Evolutionary conservation across 1,140 invertebrate genomes (phyloP).

Genomic region (Gryllus bimaculatus): DNA sequence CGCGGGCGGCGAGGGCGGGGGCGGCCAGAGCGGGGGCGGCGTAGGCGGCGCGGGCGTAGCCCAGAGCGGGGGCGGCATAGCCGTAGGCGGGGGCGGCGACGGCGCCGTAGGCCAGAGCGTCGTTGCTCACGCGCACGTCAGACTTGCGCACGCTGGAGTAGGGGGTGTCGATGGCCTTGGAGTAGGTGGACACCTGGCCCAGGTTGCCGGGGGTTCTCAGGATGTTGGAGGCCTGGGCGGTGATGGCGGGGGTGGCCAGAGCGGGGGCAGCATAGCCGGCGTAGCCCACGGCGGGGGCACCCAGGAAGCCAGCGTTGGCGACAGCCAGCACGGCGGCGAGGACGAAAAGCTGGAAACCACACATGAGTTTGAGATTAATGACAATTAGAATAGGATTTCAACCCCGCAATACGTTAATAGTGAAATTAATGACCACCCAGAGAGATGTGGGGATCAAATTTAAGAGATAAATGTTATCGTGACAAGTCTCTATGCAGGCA

Average conservation of each 20-base stretch:
- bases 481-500: no score
- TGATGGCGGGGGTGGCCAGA: constrained; percentile 22
- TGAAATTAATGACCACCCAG: no score
- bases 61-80: constrained; percentile 27
- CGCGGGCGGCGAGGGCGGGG: constrained; percentile 20
- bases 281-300: constrained; percentile 20
- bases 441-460: no score
- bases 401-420: no score
- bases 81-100: constrained; percentile 18
- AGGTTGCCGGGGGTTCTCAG: constrained; percentile 23
- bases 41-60: constrained; percentile 25
- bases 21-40: constrained; percentile 28
- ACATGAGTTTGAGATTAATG: no score
- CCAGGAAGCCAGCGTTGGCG: constrained; percentile 15
- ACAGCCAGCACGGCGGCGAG: constrained; percentile 9
- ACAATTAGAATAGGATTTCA: no score
- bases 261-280: constrained; percentile 24
- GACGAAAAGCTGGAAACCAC: no score
- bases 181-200: constrained; percentile 23
- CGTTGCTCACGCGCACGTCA: constrained; percentile 27
- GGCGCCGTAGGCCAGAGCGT: constrained; percentile 26
- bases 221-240: constrained; percentile 22
- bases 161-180: constrained; percentile 26
- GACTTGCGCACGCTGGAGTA: constrained; percentile 26
- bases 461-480: no score